These are phyloP conservation scores for Plebejus anna DNA, from an alignment of 2,888 invertebrate species.

Conservation along the genomic window DNA sequence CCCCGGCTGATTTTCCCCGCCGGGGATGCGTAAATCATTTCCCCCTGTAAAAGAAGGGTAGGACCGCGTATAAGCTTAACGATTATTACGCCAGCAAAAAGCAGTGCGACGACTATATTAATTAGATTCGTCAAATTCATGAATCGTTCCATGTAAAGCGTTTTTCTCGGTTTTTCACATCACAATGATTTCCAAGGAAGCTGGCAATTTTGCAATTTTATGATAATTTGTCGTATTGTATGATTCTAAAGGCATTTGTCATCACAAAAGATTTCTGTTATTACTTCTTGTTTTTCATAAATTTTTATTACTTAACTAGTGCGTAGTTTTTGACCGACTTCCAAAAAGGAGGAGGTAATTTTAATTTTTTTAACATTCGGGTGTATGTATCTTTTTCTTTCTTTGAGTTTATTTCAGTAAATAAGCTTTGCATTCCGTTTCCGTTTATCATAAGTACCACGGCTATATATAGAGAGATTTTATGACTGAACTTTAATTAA, in stretches of 20 bases:
- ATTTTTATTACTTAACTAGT: neutral
- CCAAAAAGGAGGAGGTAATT: too few relatives aligned
- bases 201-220: neutral
- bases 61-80: too few relatives aligned
- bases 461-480: too few relatives aligned
- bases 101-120: neutral
- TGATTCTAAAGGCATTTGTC: neutral
- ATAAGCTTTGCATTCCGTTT: neutral
- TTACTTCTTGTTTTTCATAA: neutral
- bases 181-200: neutral
- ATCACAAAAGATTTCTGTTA: neutral
- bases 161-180: constrained; percentile 1
- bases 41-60: too few relatives aligned
- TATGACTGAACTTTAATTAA: too few relatives aligned
- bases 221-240: neutral
- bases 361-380: too few relatives aligned
- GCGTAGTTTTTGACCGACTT: neutral
- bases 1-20: too few relatives aligned
- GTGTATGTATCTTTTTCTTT: too few relatives aligned
- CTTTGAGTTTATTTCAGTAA: neutral
- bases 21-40: too few relatives aligned
- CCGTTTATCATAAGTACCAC: too few relatives aligned
- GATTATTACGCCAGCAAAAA: neutral
- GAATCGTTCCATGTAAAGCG: neutral
- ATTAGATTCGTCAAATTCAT: neutral